Evolutionary conservation across 1,140 invertebrate genomes (phyloP), one percentile per base, ranked within the genome.

Genomic region (Papilio aristodemus): DNA sequence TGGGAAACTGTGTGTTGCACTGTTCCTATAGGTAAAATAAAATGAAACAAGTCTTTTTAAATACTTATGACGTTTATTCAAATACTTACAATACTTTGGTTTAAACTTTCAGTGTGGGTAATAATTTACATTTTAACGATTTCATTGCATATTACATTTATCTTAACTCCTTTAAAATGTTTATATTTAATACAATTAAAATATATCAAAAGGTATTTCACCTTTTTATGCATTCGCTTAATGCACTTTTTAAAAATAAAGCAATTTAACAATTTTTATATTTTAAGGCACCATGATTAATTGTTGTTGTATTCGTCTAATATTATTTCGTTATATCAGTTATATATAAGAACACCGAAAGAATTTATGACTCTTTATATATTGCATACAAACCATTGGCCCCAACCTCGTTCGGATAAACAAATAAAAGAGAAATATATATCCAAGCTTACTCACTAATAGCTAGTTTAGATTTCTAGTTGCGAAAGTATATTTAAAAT

Each of bases 51-150:
- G 14, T 46, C 11, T 46, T 62, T 62, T 25, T 36, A 50, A 41
- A 68, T 68, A 72, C 72, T 69, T 71, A 69, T 67, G 69, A 71
- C 43, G 70, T 77, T 80, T 74, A 78, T 78, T 83, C 76, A 80
- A 76, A 50, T 82, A 85, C 76, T 81, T 78, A 80, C 75, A 86
- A 82, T 83, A 86, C 86, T 89, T 89, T 89, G 86, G 86, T 89
- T 86, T 83, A 85, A 77, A 84, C 77, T 81, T 79, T 80, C 77
- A 75, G 60, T 72, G 76, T 54, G 77, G 73, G 63, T 76, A 81
- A 84, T 80, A 80, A 80, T 83, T 84, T 83, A 87, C 74, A 83
- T 71, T 68, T 72, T 67, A 69, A 14, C 46, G 60, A 38, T 67
- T 36, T 54, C 60, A 67, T 69, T n/a, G 22, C 10, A 13, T 22